Conservation (phyloP, 1,140 invertebrate species). For the Pararge aegeria region DNA sequence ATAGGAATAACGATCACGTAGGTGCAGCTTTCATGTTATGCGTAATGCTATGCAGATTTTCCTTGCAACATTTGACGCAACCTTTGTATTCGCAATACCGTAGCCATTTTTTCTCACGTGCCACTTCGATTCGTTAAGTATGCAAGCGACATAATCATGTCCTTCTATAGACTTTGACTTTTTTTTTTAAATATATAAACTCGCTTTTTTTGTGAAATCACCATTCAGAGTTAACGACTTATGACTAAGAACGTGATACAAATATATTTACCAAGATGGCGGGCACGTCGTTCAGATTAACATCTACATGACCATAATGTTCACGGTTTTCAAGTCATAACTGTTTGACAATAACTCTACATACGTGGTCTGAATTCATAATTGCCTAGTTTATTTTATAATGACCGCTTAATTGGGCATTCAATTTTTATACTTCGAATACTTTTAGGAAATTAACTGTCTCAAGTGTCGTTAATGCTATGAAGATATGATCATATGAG, state of each 20-base stretch:
- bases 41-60: constrained; percentile 1
- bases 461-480: constrained; percentile 11
- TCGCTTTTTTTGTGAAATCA: constrained; percentile 63
- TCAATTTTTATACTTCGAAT: constrained; percentile 25
- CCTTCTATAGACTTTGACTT: constrained; percentile 55
- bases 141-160: constrained; percentile 56
- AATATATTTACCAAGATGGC: constrained; percentile 62
- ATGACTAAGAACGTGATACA: constrained; percentile 69
- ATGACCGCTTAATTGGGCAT: constrained; percentile 52
- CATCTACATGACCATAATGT: constrained; percentile 67
- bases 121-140: constrained; percentile 51
- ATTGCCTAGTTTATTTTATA: constrained; percentile 55
- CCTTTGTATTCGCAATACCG: constrained; percentile 28
- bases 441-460: constrained; percentile 17
- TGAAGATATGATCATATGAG: background rate
- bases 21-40: background rate
- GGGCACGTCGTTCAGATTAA: constrained; percentile 50
- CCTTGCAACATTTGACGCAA: constrained; percentile 27
- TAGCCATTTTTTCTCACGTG: constrained; percentile 57
- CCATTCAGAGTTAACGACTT: constrained; percentile 62
- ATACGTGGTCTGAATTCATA: constrained; percentile 68
- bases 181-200: constrained; percentile 51
- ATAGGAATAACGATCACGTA: background rate
- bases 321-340: constrained; percentile 54
- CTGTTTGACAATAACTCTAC: constrained; percentile 67